Evolutionary conservation across 2,113 vertebrate species (phyloP).

Genomic region (Hemiprocne comata): DNA sequence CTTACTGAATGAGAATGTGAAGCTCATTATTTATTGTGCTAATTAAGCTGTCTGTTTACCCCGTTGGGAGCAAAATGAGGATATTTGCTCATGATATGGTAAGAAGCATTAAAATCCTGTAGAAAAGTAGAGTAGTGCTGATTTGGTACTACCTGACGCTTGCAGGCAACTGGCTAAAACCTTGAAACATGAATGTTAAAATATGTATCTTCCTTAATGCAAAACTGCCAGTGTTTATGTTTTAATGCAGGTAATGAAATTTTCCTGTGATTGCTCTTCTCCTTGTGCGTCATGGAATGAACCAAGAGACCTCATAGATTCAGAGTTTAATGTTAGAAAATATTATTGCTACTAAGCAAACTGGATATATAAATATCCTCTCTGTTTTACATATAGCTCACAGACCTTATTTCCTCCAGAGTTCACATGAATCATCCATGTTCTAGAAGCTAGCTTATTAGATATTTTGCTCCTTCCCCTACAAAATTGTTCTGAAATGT

Average conservation of each 20-base stretch:
- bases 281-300: background rate
- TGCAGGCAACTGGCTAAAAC: background rate
- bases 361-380: background rate
- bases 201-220: background rate
- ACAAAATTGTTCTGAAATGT: accelerated
- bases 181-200: background rate
- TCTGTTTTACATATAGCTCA: background rate
- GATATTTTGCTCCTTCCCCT: background rate
- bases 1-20: background rate
- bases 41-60: background rate
- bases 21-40: background rate
- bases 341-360: background rate
- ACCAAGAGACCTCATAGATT: background rate
- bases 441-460: background rate
- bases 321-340: background rate
- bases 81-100: background rate
- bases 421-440: accelerated
- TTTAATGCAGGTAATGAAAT: background rate
- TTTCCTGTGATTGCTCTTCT: background rate
- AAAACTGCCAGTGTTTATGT: background rate
- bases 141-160: background rate
- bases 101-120: background rate
- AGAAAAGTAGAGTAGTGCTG: background rate
- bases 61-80: background rate
- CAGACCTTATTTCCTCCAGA: background rate